Conservation (phyloP, 1,140 invertebrate genomes). For the Aphelenchoides fujianensis region DNA sequence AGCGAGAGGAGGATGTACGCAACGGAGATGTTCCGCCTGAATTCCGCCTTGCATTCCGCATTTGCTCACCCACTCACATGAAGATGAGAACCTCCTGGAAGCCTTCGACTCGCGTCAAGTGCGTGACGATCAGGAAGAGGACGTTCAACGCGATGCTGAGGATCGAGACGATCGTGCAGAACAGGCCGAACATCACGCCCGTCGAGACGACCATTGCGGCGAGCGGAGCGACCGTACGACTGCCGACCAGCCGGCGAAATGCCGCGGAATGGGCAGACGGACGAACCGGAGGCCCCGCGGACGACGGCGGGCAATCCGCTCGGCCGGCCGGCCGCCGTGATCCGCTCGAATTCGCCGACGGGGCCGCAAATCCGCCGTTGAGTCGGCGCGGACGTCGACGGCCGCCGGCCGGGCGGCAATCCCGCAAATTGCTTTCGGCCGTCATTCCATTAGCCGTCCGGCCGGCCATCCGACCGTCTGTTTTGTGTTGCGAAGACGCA, state of each 20-base stretch:
- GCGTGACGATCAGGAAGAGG: constrained; percentile 32
- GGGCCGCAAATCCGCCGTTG: neutral
- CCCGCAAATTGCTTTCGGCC: too few species aligned
- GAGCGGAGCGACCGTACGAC: too few species aligned
- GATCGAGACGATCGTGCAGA: constrained; percentile 24
- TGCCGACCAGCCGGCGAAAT: neutral
- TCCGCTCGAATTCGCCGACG: neutral
- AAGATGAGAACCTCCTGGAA: constrained; percentile 38
- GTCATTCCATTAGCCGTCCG: too few species aligned
- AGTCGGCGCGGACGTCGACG: too few species aligned
- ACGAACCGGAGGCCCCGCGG: neutral
- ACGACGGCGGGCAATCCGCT: neutral
- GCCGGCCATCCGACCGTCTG: too few species aligned
- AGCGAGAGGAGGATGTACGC: constrained; percentile 35
- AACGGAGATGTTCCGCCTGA: constrained; percentile 32
- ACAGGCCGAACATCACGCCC: constrained; percentile 15
- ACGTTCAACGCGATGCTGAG: constrained; percentile 29
- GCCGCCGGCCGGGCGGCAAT: too few species aligned
- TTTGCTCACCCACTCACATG: too few species aligned
- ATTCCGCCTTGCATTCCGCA: too few species aligned
- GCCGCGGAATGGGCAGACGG: neutral
- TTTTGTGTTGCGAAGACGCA: too few species aligned
- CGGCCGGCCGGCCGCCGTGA: neutral
- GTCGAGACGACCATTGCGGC: neutral
- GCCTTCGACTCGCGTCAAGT: constrained; percentile 34